These are phyloP conservation scores for Chloroclystis v-ata DNA, from an alignment of 2,888 invertebrate genomes.

Conservation along the genomic window DNA sequence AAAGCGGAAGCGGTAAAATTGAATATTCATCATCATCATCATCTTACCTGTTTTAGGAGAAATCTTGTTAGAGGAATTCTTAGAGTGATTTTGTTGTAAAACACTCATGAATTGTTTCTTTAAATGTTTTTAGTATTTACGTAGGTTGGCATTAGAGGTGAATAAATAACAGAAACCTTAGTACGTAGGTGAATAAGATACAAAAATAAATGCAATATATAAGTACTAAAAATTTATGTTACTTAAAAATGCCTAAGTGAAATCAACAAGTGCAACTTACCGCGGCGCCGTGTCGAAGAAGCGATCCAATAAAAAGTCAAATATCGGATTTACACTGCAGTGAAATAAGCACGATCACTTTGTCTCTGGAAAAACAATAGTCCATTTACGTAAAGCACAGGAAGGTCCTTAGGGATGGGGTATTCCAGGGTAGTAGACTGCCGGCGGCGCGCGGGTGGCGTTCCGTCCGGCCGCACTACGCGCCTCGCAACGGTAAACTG, in stretches of 20 bases:
- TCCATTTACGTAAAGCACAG: slow-evolving; percentile 52
- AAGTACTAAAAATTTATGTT: no score
- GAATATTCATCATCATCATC: no score
- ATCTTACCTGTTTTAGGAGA: slow-evolving; percentile 2
- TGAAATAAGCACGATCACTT: slow-evolving; percentile 74
- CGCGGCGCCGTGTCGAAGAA: slow-evolving; percentile 52
- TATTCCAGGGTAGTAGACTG: slow-evolving; percentile 51
- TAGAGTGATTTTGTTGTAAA: no score
- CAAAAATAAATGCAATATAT: no score
- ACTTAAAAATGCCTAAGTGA: not conserved
- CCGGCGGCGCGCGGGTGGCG: slow-evolving; percentile 72
- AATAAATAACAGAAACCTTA: no score
- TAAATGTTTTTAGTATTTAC: no score
- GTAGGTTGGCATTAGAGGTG: no score
- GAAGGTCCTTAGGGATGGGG: slow-evolving; percentile 33
- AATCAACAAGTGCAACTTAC: slow-evolving; percentile 45
- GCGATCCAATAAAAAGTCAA: slow-evolving; percentile 71
- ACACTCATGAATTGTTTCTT: no score
- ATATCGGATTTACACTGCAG: slow-evolving; percentile 71
- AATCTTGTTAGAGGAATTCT: not conserved
- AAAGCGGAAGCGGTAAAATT: slow-evolving; percentile 1
- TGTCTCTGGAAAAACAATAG: slow-evolving; percentile 59
- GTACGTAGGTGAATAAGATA: no score
- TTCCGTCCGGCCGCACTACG: slow-evolving; percentile 74
- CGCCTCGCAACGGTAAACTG: slow-evolving; percentile 79